Evolutionary conservation across 2,797 vertebrate genomes (phyloP), one percentile per base, ranked within the genome.

Genomic region (Enteromius treurensis): DNA sequence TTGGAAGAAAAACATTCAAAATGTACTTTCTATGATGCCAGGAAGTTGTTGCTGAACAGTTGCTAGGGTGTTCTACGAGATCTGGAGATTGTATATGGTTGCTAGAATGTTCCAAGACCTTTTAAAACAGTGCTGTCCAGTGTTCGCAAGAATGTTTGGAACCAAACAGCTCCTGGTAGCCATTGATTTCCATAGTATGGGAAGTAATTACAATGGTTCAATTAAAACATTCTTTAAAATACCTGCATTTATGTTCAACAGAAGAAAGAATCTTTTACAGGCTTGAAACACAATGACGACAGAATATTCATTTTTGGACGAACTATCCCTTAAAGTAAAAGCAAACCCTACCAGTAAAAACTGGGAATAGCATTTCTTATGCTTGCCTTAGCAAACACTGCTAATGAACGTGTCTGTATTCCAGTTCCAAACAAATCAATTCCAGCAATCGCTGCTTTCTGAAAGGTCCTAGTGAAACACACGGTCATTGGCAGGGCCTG

Each of bases 391-490:
- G 60, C 40, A 49, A 49, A 79, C 60, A 34, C 13, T 17, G 34
- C 70, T 51, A 67, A 75, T 26, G 47, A 76, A 55, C 2, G 3
- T 10, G 10, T 76, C n/a, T 75, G 42, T 75, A 53, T 75, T 73
- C 23, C 3, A 29, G 42, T 53, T 75, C 45, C 70, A 75, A 26
- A n/a, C 32, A 65, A 73, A 75, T 75, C 13, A 67, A 82, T 75
- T 75, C 45, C 70, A 73, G 29, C 70, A 65, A 74, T 51, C 29
- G 3, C 45, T 19, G 1, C 2, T 19, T 62, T 64, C 53, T 37
- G 58, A 53, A 75, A 76, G 6, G 13, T n/a, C 53, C 23, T 10
- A 37, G n/a, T 34, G 51, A 37, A 75, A 75, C 49, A 62, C 51
- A 34, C 15, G 42, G 15, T 40, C 23, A 13, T 42, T 77, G 82